Evolutionary conservation across 2,113 vertebrate genomes (phyloP).

Genomic region (Sisor rabdophorus): DNA sequence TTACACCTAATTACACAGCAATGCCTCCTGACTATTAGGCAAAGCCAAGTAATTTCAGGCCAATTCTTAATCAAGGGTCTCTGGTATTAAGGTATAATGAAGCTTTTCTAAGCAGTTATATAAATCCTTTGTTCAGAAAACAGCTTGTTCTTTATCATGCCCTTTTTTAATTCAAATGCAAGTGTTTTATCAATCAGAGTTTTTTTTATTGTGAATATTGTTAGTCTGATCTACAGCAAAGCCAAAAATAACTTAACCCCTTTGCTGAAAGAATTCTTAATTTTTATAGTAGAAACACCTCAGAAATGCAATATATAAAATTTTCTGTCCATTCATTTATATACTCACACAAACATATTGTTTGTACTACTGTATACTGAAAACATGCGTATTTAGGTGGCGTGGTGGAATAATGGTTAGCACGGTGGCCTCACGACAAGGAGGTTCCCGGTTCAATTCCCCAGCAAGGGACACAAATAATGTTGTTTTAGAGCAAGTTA

Average conservation of each 20-base stretch:
- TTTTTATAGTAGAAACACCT: too few species aligned
- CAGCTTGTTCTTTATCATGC: constrained; percentile 22
- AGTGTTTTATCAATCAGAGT: constrained; percentile 23
- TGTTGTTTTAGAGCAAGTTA: constrained; percentile 36
- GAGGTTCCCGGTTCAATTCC: too few species aligned
- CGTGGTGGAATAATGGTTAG: too few species aligned
- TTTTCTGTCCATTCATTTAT: too few species aligned
- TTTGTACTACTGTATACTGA: too few species aligned
- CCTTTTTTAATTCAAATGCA: background rate
- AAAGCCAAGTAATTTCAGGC: constrained; percentile 41
- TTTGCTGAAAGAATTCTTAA: too few species aligned
- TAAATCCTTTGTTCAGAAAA: constrained; percentile 40
- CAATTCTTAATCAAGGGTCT: constrained; percentile 34
- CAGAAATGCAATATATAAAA: too few species aligned
- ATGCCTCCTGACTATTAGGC: constrained; percentile 35
- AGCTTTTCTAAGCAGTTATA: constrained; percentile 31
- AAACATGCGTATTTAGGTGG: too few species aligned
- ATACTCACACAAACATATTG: too few species aligned
- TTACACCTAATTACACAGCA: constrained; percentile 40
- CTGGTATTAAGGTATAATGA: constrained; percentile 17
- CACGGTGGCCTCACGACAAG: too few species aligned
- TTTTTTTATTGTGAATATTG: constrained; percentile 27
- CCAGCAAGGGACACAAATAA: too few species aligned
- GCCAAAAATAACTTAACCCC: too few species aligned
- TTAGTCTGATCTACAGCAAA: constrained; percentile 8